Base-by-base conservation (phyloP, 1,140 invertebrate species). In the Dendroctonus ponderosae region DNA sequence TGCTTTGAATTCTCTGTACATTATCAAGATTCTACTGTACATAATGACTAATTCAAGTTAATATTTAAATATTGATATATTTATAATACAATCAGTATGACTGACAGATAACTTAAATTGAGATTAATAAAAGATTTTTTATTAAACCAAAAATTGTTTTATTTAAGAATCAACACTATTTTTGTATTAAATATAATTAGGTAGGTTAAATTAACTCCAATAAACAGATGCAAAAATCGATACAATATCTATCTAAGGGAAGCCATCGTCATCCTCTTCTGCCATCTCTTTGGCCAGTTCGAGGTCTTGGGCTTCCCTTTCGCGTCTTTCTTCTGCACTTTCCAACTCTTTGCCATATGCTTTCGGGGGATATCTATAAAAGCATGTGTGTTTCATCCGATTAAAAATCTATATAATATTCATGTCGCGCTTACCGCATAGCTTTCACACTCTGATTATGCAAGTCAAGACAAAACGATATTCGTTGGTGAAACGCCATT, bases 241-340 rank as follows among this genome's bases (percentile, higher is more conserved):
- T 46, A 4, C 9, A 52, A 37, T 37, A 52, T 2, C 50, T 12
- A 14, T 42, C 83, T 77, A 87, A 69, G 85, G 85, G 67, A 92
- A 93, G 72, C 91, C 91, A 83, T 97, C 94, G 84, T 98, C 96
- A 83, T 98, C 96, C 78, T 98, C 96, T 79, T 98, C 96, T 6
- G 95, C 96, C 91, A 99, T 98, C 84, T 99, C 96, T 79, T 98
- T 99, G 7, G 96, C 97, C 71, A 97, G 83, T 81, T 99, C 96
- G 66, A 99, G 82, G 81, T 99, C 97, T 79, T 98, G 96, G 76
- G 98, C 95, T 78, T 99, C 97, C 52, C 96, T 82, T 80, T 98
- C 96, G 52, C 96, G 84, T 48, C 96, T 85, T 77, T 99, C 95
- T 82, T 99, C 96, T 40, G 96, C 96, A 70, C 95, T 97, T 78